phyloP scores from a whole-genome alignment of 1,140 invertebrate species.

The Zophobas atratus region DNA sequence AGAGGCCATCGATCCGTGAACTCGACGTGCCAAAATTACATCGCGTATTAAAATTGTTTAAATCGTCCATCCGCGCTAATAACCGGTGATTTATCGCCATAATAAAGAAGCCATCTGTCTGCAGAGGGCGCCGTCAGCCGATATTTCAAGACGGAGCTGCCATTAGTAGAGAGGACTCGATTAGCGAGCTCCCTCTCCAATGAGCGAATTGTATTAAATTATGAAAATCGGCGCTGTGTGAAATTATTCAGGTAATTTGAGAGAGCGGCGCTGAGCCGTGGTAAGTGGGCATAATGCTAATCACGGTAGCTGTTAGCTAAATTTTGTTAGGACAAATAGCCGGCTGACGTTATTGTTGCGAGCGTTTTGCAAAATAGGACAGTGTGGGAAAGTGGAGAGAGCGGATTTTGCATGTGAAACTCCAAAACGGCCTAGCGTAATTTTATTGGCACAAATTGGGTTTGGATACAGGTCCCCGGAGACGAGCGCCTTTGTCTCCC shows the following conservation, averaged over 20 bases:
- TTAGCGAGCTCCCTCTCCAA: not conserved
- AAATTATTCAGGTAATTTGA: constrained; percentile 30
- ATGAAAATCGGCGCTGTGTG: not conserved
- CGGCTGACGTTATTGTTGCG: not conserved
- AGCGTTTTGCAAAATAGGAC: not conserved
- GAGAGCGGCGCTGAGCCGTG: not conserved
- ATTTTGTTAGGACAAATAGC: constrained; percentile 12
- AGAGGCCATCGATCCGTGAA: constrained; percentile 10
- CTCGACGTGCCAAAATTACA: constrained; percentile 1
- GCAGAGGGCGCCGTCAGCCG: not conserved
- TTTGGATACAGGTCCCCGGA: too few relatives aligned
- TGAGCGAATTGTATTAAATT: not conserved
- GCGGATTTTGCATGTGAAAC: too few relatives aligned
- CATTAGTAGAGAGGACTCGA: not conserved
- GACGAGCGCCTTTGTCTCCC: too few relatives aligned
- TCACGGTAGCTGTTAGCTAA: constrained; percentile 5
- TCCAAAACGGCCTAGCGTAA: too few relatives aligned
- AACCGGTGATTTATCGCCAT: not conserved
- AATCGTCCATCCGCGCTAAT: constrained; percentile 10
- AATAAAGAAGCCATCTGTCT: not conserved
- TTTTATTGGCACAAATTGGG: too few relatives aligned
- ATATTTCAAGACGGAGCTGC: not conserved
- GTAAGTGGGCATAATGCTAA: not conserved
- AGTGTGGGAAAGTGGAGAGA: not conserved
- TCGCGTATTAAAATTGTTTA: constrained; percentile 17